Conservation (phyloP, 2,888 invertebrate genomes). For the Xiphydria camelus region DNA sequence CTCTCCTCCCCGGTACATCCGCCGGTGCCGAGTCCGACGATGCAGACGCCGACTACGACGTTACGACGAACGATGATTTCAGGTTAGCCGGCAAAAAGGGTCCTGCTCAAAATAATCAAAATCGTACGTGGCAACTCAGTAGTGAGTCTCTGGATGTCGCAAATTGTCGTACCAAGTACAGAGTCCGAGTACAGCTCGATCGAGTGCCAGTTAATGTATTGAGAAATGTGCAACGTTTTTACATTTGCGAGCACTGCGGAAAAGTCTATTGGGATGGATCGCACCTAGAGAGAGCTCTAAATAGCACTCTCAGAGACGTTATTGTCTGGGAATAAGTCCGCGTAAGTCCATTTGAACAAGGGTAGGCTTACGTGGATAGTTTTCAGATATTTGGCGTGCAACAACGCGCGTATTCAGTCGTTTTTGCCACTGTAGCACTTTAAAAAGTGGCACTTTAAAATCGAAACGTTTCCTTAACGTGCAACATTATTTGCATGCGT, state of each 20-base stretch:
- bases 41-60: background rate
- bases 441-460: no score
- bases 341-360: no score
- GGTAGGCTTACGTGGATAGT: no score
- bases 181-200: conserved; percentile 63
- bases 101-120: conserved; percentile 5
- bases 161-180: conserved; percentile 61
- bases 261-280: conserved; percentile 74
- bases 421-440: no score
- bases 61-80: conserved; percentile 6
- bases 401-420: no score
- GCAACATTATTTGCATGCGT: no score
- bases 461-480: no score
- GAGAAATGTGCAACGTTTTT: conserved; percentile 62
- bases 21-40: background rate
- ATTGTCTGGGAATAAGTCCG: conserved; percentile 21
- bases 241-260: conserved; percentile 74
- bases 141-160: conserved; percentile 52
- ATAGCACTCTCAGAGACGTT: conserved; percentile 29
- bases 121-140: conserved; percentile 46
- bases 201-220: conserved; percentile 58
- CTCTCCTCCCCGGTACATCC: conserved; percentile 2
- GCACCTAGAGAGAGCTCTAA: conserved; percentile 41
- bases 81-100: conserved; percentile 1
- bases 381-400: no score